Base-by-base conservation (phyloP, 2,797 vertebrate species). In the Hoplostethus mediterraneus region DNA sequence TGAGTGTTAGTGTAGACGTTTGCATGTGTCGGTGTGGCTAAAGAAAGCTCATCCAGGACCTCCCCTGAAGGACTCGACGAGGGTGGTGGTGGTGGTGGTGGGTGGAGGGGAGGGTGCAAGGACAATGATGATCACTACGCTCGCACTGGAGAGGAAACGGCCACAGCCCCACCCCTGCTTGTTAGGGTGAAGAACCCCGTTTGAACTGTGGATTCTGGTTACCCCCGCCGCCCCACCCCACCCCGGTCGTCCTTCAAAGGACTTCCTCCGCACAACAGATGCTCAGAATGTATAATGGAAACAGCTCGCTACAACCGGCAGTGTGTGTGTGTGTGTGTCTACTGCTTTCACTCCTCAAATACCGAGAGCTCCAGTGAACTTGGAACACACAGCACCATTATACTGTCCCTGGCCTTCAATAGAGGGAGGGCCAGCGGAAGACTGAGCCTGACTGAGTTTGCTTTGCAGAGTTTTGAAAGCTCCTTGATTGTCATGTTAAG, bases 211-310 rank as follows among this genome's bases (percentile, higher is more conserved):
- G 85, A 89, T 87, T 87, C 81, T 61, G 48, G 83, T 87, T 86
- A 75, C 71, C 38, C 31, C 13, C 30, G 40, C 63, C 28, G 3
- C 28, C 28, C 28, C 28, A 75, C 71, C 38, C 31, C 58, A 11
- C 30, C 44, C 63, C 79, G 83, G 82, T 67, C 69, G 40, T 79
- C 85, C 86, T 90, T 92, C 85, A 92, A 91, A 93, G 82, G 79
- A 90, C 86, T 91, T 94, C 90, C 89, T 90, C 75, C 73, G 51
- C 77, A 79, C 84, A 91, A 85, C 87, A 90, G 90, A 87, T 92
- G 92, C 85, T 91, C 82, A 77, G 87, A 89, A 89, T 88, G 79
- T 84, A 87, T 88, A 91, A 89, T 91, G 84, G 87, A 87, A 87
- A 75, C 63, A 57, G 75, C 74, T 76, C 42, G 42, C 73, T 75